Evolutionary conservation across 2,888 invertebrate genomes (phyloP).

Genomic region (Eugnorisma glareosa): DNA sequence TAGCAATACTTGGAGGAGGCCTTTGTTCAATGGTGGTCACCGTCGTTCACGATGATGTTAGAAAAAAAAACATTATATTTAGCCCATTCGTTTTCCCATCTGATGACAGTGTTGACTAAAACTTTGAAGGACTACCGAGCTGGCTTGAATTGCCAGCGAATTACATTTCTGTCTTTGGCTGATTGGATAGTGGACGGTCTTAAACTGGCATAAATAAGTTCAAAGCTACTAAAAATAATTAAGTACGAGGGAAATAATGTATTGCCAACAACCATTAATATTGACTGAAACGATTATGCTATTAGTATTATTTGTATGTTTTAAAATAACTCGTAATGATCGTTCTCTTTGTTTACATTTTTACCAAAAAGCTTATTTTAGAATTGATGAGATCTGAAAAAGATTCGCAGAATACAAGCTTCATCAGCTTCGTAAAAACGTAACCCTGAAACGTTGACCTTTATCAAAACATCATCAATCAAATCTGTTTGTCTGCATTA

Average conservation of each 20-base stretch:
- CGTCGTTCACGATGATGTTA: background rate
- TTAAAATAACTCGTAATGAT: background rate
- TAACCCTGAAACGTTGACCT: conserved; percentile 50
- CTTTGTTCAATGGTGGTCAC: background rate
- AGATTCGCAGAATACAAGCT: conserved; percentile 28
- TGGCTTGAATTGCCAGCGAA: background rate
- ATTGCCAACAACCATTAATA: background rate
- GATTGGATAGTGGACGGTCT: background rate
- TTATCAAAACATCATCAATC: conserved; percentile 61
- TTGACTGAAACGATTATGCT: background rate
- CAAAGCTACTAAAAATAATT: background rate
- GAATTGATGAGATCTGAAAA: background rate
- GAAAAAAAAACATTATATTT: background rate
- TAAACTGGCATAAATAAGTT: background rate
- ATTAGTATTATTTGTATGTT: background rate
- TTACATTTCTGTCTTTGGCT: background rate
- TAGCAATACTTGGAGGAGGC: background rate
- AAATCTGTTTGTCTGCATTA: conserved; percentile 63
- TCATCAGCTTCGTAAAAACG: conserved; percentile 24
- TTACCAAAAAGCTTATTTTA: background rate
- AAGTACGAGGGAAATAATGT: background rate
- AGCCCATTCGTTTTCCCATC: background rate
- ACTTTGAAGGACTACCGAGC: background rate
- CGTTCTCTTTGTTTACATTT: background rate
- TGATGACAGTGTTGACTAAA: background rate